Evolutionary conservation across 2,888 invertebrate genomes (phyloP), one percentile per base, ranked within the genome.

Genomic region (Doris montereyensis): DNA sequence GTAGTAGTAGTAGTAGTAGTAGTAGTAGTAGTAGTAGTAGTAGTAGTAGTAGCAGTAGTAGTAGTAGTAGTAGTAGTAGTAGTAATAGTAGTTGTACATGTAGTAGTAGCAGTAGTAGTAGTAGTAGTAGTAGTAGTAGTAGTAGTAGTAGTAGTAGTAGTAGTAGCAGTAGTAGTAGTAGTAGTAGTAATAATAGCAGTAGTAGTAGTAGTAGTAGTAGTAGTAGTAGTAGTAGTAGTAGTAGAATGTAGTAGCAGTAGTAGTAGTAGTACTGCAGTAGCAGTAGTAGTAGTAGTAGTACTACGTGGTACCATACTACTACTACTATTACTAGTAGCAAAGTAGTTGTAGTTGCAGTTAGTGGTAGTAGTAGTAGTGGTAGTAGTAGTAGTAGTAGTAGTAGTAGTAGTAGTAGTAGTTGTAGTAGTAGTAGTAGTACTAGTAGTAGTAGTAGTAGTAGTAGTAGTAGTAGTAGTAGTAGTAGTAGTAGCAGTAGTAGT

Each of bases 341-440:
- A 75, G 62, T 24, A 67, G 67, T 24, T 26, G 67, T 24, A 67
- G 10, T 24, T 60, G 75, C 30, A 58, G 10, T 28, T 13, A 71
- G 41, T 8, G 13, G 24, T 5, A 41, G 35, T n/a, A 41, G 24
- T 5, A 41, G 41, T 17, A 21, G 35, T 5, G 26, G 21, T 5
- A 24, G 30, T n/a, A 41, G 41, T 17, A 34, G 24, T 5, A 41
- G 28, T 4, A 68, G 28, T n/a, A 68, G 28, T n/a, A 68, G 28
- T 4, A 68, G 28, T 5, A 68, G 28, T n/a, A 68, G 28, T 4
- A 70, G 34, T 30, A 32, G 70, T 30, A n/a, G 5, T 30, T 17
- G 68, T 24, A 24, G 68, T 24, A 68, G 10, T 24, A 68, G 68
- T 24, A 68, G 10, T 41, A 41, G 52, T 41, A 41, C 8, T 41